Conservation (phyloP, 2,797 vertebrate species). For the Acropternis orthonyx region DNA sequence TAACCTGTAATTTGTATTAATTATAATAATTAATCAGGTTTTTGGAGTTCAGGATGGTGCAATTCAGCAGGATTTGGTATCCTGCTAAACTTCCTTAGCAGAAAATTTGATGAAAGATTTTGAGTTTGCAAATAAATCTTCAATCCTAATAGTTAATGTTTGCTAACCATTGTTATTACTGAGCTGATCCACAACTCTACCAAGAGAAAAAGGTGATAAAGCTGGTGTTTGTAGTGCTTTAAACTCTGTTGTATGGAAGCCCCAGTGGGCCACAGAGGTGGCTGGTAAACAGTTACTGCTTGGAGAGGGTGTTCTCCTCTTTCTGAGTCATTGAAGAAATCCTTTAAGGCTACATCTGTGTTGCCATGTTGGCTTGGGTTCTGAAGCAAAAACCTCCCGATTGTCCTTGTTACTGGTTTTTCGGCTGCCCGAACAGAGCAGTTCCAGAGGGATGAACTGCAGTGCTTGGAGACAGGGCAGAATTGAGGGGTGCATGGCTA, state of each 20-base stretch:
- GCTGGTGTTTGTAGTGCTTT: rapidly evolving
- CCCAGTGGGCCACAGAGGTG: background rate
- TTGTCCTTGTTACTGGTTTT: rapidly evolving
- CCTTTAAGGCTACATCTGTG: rapidly evolving
- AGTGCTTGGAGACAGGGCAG: rapidly evolving
- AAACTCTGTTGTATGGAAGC: background rate
- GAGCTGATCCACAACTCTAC: background rate
- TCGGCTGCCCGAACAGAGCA: rapidly evolving
- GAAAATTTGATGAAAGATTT: background rate
- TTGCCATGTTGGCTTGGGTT: background rate
- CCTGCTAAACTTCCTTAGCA: background rate
- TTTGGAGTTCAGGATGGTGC: background rate
- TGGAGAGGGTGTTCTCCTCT: background rate
- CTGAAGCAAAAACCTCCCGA: background rate
- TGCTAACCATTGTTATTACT: background rate
- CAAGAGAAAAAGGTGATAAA: background rate
- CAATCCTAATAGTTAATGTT: background rate
- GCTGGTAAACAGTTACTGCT: background rate
- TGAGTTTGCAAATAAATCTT: background rate
- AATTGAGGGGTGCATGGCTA: rapidly evolving
- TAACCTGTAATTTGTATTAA: constrained; percentile 45
- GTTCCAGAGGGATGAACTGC: too few species aligned
- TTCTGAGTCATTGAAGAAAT: background rate
- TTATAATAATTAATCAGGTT: constrained; percentile 9
- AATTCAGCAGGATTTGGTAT: background rate